These are phyloP conservation scores for Pteria penguin DNA, from an alignment of 2,888 invertebrate genomes.

Conservation along the genomic window DNA sequence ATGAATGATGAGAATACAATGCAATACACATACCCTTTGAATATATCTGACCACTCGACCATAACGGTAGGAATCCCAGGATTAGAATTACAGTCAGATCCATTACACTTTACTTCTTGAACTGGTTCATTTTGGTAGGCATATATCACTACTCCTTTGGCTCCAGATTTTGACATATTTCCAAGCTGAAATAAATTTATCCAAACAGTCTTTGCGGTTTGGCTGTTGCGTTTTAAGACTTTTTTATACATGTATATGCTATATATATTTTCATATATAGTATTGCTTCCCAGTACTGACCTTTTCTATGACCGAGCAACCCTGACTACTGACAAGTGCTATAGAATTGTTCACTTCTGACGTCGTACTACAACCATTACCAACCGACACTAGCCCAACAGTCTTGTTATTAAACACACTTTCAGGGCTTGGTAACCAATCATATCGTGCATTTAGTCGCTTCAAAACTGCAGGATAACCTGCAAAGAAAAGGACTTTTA, in stretches of 20 bases:
- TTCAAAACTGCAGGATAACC: constrained; percentile 46
- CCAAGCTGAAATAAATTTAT: constrained; percentile 45
- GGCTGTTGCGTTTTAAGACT: no score
- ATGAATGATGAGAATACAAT: no score
- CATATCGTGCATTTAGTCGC: constrained; percentile 67
- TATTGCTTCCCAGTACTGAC: constrained; percentile 41
- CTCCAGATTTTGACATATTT: constrained; percentile 58
- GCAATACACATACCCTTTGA: constrained; percentile 40
- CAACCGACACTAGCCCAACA: constrained; percentile 35
- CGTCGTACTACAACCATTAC: constrained; percentile 48
- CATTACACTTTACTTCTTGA: constrained; percentile 62
- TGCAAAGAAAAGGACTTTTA: background rate
- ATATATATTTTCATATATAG: no score
- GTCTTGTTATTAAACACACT: constrained; percentile 52
- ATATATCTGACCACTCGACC: constrained; percentile 44
- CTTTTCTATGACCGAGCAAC: constrained; percentile 61
- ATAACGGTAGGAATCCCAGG: constrained; percentile 61
- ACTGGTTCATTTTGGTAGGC: constrained; percentile 38
- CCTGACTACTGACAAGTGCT: constrained; percentile 53
- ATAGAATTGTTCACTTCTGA: constrained; percentile 47
- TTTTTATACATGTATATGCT: no score
- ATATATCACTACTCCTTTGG: constrained; percentile 54
- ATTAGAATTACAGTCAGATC: constrained; percentile 50
- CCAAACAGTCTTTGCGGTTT: no score
- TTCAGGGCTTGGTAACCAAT: constrained; percentile 62